These are phyloP conservation scores for Scopus umbretta DNA, from an alignment of 2,113 vertebrate genomes.

Conservation along the genomic window DNA sequence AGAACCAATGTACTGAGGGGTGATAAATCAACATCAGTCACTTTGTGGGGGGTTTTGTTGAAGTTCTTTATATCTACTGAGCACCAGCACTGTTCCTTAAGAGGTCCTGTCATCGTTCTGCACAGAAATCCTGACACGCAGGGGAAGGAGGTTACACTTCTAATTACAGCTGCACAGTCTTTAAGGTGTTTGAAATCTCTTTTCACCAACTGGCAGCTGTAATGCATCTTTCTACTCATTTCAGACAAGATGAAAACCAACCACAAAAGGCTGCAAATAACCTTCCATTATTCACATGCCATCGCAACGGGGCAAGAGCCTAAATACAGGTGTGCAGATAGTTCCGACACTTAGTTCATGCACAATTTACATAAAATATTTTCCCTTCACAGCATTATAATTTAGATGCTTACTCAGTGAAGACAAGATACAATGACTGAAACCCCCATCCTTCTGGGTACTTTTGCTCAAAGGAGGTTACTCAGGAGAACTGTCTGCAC, in stretches of 20 bases:
- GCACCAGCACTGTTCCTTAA: not conserved
- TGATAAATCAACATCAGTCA: not conserved
- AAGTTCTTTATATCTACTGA: not conserved
- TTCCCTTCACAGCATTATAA: not conserved
- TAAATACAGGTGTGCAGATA: not conserved
- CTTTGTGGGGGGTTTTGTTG: not conserved
- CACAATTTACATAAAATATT: not conserved
- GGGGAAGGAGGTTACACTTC: not conserved
- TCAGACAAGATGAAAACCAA: not conserved
- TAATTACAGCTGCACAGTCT: not conserved
- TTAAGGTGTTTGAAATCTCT: not conserved
- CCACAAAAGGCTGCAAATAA: not conserved
- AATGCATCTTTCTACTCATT: not conserved
- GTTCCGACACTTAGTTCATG: not conserved
- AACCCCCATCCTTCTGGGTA: not conserved
- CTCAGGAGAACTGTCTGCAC: not conserved
- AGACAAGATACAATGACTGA: not conserved
- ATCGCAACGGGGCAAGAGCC: not conserved
- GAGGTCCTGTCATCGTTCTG: not conserved
- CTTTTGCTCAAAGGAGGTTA: not conserved
- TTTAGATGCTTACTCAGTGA: not conserved
- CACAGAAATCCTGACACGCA: not conserved
- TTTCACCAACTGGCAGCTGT: not conserved
- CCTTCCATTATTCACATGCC: not conserved
- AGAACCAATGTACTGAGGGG: not conserved